Conservation (phyloP, 2,888 invertebrate species). For the Steinernema hermaphroditum region DNA sequence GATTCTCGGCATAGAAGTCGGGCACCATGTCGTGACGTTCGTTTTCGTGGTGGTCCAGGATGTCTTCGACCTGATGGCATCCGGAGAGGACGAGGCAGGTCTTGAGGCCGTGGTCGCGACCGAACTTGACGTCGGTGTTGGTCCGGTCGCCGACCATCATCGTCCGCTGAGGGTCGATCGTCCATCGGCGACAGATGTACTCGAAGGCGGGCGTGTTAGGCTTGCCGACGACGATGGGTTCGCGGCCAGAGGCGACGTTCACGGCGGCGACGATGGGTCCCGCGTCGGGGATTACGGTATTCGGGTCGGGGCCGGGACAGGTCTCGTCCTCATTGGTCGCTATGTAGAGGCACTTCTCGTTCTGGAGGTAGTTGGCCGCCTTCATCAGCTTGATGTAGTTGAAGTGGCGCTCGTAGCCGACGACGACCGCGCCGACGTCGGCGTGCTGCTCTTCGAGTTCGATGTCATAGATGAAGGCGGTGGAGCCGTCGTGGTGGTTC, state of each 20-base stretch:
- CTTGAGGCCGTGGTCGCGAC: constrained; percentile 83
- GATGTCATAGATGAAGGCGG: constrained; percentile 63
- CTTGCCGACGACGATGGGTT: constrained; percentile 83
- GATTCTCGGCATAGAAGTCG: constrained; percentile 59
- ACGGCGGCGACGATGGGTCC: constrained; percentile 82
- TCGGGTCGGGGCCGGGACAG: constrained; percentile 73
- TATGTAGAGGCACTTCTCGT: constrained; percentile 80
- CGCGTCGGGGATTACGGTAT: constrained; percentile 73
- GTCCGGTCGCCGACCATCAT: constrained; percentile 86
- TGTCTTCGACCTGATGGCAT: constrained; percentile 59
- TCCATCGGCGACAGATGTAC: constrained; percentile 72
- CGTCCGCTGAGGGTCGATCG: constrained; percentile 79
- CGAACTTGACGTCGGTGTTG: constrained; percentile 89
- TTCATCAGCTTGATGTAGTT: constrained; percentile 87
- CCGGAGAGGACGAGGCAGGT: constrained; percentile 77
- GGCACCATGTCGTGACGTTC: constrained; percentile 62
- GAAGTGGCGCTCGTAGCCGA: constrained; percentile 90
- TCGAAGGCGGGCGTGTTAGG: constrained; percentile 83
- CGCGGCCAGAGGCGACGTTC: constrained; percentile 80
- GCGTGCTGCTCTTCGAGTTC: constrained; percentile 55
- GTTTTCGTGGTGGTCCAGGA: constrained; percentile 56
- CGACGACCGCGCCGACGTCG: constrained; percentile 83
- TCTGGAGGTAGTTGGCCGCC: constrained; percentile 81
- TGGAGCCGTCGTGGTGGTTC: constrained; percentile 40
- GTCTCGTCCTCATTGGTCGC: constrained; percentile 92